Conservation (phyloP, 2,113 vertebrate species). For the Mus pahari region DNA sequence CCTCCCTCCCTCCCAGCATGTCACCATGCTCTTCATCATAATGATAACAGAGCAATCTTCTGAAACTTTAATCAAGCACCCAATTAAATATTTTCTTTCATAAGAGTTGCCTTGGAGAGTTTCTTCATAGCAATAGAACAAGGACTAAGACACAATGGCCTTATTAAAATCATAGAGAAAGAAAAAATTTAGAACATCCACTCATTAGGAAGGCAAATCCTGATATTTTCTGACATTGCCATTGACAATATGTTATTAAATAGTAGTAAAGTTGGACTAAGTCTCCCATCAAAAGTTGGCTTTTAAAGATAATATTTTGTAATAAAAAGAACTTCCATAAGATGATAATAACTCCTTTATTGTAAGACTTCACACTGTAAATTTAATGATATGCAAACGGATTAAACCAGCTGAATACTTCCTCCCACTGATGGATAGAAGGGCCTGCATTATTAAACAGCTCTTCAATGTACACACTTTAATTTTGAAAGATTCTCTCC, state of each 20-base stretch:
- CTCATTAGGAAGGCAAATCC: slow-evolving; percentile 44
- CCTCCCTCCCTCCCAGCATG: too few species aligned
- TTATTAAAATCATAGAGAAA: slow-evolving; percentile 19
- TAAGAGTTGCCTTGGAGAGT: background rate
- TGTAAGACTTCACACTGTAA: slow-evolving; percentile 41
- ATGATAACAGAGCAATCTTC: too few species aligned
- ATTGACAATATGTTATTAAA: slow-evolving; percentile 61
- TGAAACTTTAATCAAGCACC: background rate
- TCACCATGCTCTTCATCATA: background rate
- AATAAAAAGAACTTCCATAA: background rate
- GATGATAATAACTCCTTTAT: background rate
- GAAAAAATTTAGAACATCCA: background rate
- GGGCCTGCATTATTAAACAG: slow-evolving; percentile 10
- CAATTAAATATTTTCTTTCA: background rate
- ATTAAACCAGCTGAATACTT: slow-evolving; percentile 43
- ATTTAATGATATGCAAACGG: slow-evolving; percentile 12
- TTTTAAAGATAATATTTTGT: slow-evolving; percentile 38
- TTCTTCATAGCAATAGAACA: background rate
- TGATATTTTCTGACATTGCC: slow-evolving; percentile 37
- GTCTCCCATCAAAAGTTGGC: background rate
- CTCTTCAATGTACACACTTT: slow-evolving; percentile 27
- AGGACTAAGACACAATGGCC: background rate
- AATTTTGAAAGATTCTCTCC: background rate
- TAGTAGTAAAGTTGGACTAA: slow-evolving; percentile 47
- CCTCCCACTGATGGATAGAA: background rate